A percentile compares a stretch with the other conserved stretches of the same genome.
These are phyloP conservation scores for Mastomys coucha DNA, from an alignment of 2,113 vertebrate species.

Conservation along the genomic window DNA sequence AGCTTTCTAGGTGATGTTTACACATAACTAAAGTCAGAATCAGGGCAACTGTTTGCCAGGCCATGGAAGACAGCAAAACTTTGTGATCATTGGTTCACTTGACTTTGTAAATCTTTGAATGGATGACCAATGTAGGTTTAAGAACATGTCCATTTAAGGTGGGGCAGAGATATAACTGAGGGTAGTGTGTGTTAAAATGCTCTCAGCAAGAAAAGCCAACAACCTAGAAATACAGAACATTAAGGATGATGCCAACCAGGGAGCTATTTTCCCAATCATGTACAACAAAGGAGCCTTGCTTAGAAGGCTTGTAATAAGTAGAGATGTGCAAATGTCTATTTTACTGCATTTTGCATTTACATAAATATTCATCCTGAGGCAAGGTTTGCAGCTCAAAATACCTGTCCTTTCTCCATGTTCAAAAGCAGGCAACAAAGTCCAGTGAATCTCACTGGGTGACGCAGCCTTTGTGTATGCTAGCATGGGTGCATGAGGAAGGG, in stretches of 20 bases:
- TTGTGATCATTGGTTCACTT: not conserved
- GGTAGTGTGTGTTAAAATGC: not conserved
- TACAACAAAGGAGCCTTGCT: not conserved
- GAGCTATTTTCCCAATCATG: not conserved
- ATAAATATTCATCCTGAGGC: not conserved
- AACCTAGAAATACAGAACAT: not conserved
- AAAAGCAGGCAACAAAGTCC: conserved; percentile 36
- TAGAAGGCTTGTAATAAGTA: conserved; percentile 16
- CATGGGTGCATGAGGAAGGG: not conserved
- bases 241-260: not conserved
- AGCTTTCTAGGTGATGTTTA: not conserved
- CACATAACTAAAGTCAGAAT: not conserved
- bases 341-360: not conserved
- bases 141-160: not conserved
- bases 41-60: not conserved
- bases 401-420: not conserved
- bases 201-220: not conserved
- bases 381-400: not conserved
- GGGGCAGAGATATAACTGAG: not conserved
- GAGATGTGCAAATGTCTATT: not conserved
- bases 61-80: not conserved
- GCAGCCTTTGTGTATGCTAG: not conserved
- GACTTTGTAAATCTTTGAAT: not conserved
- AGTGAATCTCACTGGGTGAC: fast-evolving
- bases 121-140: not conserved